These are phyloP conservation scores for Dendrocincla tyrannina DNA, from an alignment of 2,797 vertebrate genomes.

Conservation along the genomic window DNA sequence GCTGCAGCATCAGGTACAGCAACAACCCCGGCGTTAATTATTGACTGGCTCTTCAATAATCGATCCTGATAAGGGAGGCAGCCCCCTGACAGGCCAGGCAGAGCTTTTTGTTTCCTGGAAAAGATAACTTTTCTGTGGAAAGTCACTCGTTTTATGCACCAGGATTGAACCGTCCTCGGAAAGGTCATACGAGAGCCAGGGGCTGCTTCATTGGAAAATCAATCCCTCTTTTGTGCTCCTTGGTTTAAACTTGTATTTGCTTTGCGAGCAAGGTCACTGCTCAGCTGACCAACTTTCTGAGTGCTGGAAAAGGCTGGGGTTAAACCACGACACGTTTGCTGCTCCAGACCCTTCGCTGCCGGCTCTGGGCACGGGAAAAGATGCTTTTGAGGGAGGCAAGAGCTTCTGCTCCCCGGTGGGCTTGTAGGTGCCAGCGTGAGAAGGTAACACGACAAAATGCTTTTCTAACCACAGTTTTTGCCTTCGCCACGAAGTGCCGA, in stretches of 20 bases:
- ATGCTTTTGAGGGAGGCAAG: slow-evolving; percentile 44
- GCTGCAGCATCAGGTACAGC: slow-evolving; percentile 11
- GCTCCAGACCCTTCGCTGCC: not conserved
- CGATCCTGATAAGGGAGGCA: not conserved
- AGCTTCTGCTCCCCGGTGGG: not conserved
- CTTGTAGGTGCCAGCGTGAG: slow-evolving; percentile 1
- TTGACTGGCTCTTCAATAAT: not conserved
- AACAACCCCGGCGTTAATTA: not conserved
- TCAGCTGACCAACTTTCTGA: slow-evolving; percentile 71
- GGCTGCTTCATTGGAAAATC: not conserved
- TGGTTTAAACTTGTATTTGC: slow-evolving; percentile 63
- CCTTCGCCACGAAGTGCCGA: slow-evolving; percentile 15
- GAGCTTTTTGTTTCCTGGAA: not conserved
- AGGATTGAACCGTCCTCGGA: not conserved
- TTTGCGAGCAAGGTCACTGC: slow-evolving; percentile 75
- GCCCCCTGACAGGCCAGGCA: not conserved
- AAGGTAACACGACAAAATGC: not conserved
- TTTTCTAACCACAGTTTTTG: not conserved
- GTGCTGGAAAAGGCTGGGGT: slow-evolving; percentile 47
- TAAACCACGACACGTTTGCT: not conserved
- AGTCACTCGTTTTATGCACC: not conserved
- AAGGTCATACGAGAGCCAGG: not conserved
- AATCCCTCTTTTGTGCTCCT: slow-evolving; percentile 14
- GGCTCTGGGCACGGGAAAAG: slow-evolving; percentile 15
- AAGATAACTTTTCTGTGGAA: not conserved